Evolutionary conservation across 2,797 vertebrate species (phyloP).

Genomic region (Hirundo rustica): DNA sequence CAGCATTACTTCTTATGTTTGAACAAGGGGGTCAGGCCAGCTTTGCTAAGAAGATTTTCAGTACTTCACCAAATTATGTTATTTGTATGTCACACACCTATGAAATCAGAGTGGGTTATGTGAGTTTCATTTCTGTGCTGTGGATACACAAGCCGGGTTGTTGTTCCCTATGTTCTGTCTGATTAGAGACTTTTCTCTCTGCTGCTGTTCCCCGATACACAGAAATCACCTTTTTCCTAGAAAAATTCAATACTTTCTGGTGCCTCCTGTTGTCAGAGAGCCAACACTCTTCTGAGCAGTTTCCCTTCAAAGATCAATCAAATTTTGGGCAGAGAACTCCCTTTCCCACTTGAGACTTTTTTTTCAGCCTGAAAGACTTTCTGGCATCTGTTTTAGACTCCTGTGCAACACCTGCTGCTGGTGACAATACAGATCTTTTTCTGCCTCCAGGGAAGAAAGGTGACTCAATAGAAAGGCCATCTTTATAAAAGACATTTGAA

Average conservation of each 20-base stretch:
- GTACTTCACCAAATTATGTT: neutral
- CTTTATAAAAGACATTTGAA: neutral
- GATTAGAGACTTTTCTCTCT: slow-evolving; percentile 20
- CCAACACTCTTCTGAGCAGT: slow-evolving; percentile 33
- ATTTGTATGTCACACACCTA: neutral
- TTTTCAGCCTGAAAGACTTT: slow-evolving; percentile 31
- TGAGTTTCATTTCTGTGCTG: neutral
- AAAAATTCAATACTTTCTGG: slow-evolving; percentile 46
- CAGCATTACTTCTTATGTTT: neutral
- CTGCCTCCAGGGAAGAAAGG: neutral
- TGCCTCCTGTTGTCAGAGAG: slow-evolving; percentile 48
- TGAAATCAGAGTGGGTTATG: neutral
- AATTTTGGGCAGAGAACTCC: slow-evolving; percentile 29
- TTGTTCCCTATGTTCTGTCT: neutral
- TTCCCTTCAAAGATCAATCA: slow-evolving; percentile 46
- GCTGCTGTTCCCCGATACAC: neutral
- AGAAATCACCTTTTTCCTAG: slow-evolving; percentile 40
- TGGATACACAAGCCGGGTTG: neutral
- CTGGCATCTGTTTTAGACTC: slow-evolving; percentile 37
- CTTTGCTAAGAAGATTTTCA: neutral
- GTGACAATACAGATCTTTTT: slow-evolving; percentile 1
- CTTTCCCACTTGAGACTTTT: slow-evolving; percentile 28
- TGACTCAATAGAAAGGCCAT: neutral
- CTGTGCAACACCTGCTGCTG: slow-evolving; percentile 38
- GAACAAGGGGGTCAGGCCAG: neutral